Base-by-base conservation (phyloP, 2,888 invertebrate genomes). In the Brachyopa scutellaris region DNA sequence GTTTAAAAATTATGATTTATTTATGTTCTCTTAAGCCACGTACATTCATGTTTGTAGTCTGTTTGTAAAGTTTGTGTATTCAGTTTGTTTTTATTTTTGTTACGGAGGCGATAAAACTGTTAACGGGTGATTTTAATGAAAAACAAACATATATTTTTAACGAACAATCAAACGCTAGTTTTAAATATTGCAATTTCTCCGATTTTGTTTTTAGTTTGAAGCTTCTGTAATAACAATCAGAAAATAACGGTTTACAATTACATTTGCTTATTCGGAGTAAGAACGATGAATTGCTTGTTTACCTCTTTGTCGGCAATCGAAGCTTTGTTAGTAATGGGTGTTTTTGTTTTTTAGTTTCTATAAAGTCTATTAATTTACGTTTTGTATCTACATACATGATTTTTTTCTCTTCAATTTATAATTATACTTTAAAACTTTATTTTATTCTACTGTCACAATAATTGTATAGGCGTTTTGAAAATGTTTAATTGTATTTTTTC, bases 391-490 rank as follows among this genome's bases (percentile, higher is more conserved):
- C 29, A 45, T 31, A 42, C 15, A 51, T 45, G 2, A 21, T 21
- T 36, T 49, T 33, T 15, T 33, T 33, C n/a, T 15, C 17, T 26
- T 49, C 29, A 29, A 36, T 59, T 59, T 79, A 47, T 70, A 31
- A 26, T 70, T 62, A 55, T 36, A 36, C n/a, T 13, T 70, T 77
- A 57, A 42, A 64, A 67, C 62, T 17, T 36, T 40, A 31, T 33
- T 62, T 74, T 47, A 67, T 31, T 47, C 79, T 79, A 79, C 55
- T 6, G 66, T 79, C 66, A 79, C 79, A 79, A 67, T 55, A 74
- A 74, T 62, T 67, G 55, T 80, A 62, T 62, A 80, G 79, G 74
- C 62, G 19, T 74, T 57, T 51, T 74, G 13, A 62, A 69, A 69
- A 66, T 78, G 49, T 55, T 66, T 29, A 62, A 53, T 21, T 53